A percentile compares a stretch with the other conserved stretches of the same genome.
Conservation (phyloP, 2,797 vertebrate species). For the Menidia menidia region DNA sequence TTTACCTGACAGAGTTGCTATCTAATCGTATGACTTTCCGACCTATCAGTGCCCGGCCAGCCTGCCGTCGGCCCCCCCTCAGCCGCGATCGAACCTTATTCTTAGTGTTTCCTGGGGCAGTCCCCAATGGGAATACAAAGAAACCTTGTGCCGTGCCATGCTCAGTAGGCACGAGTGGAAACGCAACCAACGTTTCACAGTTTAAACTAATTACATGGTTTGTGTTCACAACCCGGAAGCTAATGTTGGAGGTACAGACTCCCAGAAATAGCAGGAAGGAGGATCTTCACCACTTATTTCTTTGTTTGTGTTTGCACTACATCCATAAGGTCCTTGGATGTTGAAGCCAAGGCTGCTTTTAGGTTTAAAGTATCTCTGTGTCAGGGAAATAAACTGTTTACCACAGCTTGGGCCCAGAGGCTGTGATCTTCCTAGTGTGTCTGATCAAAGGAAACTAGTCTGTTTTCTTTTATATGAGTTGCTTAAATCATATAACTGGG, state of each 20-base stretch:
- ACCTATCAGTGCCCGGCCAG: no score
- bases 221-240: slow-evolving; percentile 12
- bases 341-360: slow-evolving; percentile 16
- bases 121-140: no score
- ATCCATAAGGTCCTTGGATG: slow-evolving; percentile 3
- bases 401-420: neutral
- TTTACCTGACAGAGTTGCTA: no score
- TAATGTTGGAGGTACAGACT: slow-evolving; percentile 14
- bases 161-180: no score
- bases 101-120: no score
- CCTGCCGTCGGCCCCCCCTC: no score
- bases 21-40: no score
- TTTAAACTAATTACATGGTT: slow-evolving; percentile 9
- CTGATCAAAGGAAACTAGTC: slow-evolving; percentile 1
- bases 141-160: no score
- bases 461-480: neutral
- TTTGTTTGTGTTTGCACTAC: slow-evolving; percentile 10
- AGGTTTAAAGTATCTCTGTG: slow-evolving; percentile 30
- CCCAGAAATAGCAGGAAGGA: slow-evolving; percentile 5
- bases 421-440: neutral
- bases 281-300: neutral
- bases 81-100: no score
- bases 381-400: slow-evolving; percentile 4
- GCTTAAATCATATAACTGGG: slow-evolving; percentile 5
- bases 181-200: neutral